phyloP scores from a whole-genome alignment of 2,888 invertebrate genomes.

The Hofmannophila pseudospretella region DNA sequence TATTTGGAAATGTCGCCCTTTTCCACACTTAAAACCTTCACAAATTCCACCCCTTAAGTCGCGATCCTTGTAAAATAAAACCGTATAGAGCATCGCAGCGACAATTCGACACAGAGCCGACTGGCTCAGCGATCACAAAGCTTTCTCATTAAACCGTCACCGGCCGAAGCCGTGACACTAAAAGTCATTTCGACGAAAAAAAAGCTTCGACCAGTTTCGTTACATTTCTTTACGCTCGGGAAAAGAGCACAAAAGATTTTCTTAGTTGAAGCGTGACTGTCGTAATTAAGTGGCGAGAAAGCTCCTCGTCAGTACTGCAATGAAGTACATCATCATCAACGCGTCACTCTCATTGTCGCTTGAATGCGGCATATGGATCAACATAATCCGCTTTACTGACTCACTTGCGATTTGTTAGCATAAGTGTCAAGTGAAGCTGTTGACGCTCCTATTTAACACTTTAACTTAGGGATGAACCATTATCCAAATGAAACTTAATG shows the following conservation, averaged over 20 bases:
- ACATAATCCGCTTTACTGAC: slow-evolving; percentile 3
- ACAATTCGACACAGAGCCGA: slow-evolving; percentile 71
- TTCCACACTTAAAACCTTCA: slow-evolving; percentile 4
- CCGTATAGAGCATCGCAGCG: slow-evolving; percentile 46
- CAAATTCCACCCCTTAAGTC: slow-evolving; percentile 22
- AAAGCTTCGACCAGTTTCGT: slow-evolving; percentile 59
- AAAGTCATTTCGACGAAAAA: slow-evolving; percentile 69
- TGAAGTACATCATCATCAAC: slow-evolving; percentile 13
- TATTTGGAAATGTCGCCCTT: too few relatives aligned
- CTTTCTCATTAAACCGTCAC: slow-evolving; percentile 75
- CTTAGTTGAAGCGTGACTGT: slow-evolving; percentile 73
- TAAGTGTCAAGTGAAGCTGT: slow-evolving; percentile 9
- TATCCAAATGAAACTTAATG: too few relatives aligned
- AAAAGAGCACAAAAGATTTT: slow-evolving; percentile 73
- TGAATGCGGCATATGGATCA: slow-evolving; percentile 4
- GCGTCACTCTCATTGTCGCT: slow-evolving; percentile 9
- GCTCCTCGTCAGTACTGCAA: slow-evolving; percentile 10
- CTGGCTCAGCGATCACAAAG: slow-evolving; percentile 65
- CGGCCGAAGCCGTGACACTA: slow-evolving; percentile 66
- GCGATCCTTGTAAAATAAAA: slow-evolving; percentile 54
- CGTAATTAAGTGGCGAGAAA: slow-evolving; percentile 64
- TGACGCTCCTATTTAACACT: slow-evolving; percentile 7
- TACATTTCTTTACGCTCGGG: slow-evolving; percentile 68
- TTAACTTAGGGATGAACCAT: too few relatives aligned
- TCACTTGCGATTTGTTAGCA: slow-evolving; percentile 1